Evolutionary conservation across 2,888 invertebrate species (phyloP), one percentile per base, ranked within the genome.

Genomic region (Malachius bipustulatus): DNA sequence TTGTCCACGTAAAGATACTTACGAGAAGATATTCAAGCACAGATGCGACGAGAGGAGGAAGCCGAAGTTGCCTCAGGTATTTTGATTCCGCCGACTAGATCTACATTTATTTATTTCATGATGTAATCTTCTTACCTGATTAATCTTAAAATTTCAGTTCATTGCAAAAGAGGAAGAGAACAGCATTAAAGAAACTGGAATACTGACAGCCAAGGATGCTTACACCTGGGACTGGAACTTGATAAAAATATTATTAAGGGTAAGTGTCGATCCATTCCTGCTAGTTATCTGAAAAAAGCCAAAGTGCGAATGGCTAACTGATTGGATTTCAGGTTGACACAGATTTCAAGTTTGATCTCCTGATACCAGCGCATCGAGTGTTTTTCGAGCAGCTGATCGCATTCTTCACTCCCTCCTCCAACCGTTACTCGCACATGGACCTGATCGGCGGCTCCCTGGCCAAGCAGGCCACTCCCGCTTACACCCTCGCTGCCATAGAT

Each of bases 141-240:
- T 19, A 8, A 19, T 8, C 29, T 34, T 32, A 11, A 36, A 26
- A 29, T 34, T 51, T 40, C 38, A 62, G 60, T 47, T 61, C 32
- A 57, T 60, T 14, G 44, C 52, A 35, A 59, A 55, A 45, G 58
- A 60, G 32, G 54, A 53, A 3, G 58, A 81, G 52, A 75, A 73
- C 47, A 62, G 78, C 42, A 72, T 93, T 11, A 77, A 79, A 50
- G 84, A 89, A 46, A 82, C 88, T 2, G 75, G 82, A 44, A 90
- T 94, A 3, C 67, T 89, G 49, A 69, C 72, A 36, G 74, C 77
- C 38, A 82, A 84, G 48, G 89, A 89, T 51, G 82, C 82, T 3
- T 75, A 75, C 38, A 72, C 76, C 1, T 94, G 94, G 94, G 82
- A 93, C 57, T 94, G 93, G 93, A 82, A 84, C 49, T 71, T 88